These are phyloP conservation scores for Aurelia sp. DNA, from an alignment of 30 jellyfish, hydroid and myxozoan species.

Conservation along the genomic window DNA sequence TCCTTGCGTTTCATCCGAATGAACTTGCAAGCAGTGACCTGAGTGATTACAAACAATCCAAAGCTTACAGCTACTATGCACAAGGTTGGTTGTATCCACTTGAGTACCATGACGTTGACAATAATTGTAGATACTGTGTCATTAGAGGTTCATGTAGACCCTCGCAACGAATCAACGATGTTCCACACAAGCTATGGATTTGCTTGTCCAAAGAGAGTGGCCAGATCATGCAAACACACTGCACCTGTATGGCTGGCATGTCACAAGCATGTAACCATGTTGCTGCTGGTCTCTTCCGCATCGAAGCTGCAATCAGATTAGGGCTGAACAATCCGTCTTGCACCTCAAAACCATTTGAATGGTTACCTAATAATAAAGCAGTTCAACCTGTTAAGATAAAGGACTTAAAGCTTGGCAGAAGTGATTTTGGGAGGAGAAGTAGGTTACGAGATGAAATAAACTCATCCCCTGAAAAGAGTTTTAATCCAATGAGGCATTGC, in stretches of 20 bases:
- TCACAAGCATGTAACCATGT: slow-evolving; percentile 30
- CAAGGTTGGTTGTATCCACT: slow-evolving; percentile 4
- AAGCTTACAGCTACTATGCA: slow-evolving; percentile 38
- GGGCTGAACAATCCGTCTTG: slow-evolving; percentile 46
- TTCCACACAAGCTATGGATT: slow-evolving; percentile 19
- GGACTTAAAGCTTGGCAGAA: slow-evolving; percentile 25
- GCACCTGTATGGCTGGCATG: slow-evolving; percentile 52
- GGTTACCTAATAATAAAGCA: slow-evolving; percentile 42
- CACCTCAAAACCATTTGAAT: slow-evolving; percentile 34
- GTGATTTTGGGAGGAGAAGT: slow-evolving; percentile 25
- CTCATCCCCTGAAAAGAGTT: neutral
- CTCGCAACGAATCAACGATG: neutral
- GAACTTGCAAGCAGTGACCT: slow-evolving; percentile 19
- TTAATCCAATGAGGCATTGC: neutral
- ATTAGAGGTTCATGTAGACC: no score
- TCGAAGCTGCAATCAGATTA: slow-evolving; percentile 39
- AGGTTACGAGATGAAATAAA: no score
- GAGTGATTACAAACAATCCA: slow-evolving; percentile 27
- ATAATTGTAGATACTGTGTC: neutral
- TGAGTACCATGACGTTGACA: neutral
- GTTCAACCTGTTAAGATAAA: slow-evolving; percentile 39
- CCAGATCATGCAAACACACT: slow-evolving; percentile 17
- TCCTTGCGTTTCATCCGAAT: slow-evolving; percentile 18
- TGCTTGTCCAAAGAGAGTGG: slow-evolving; percentile 11
- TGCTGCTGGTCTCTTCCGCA: slow-evolving; percentile 17